phyloP scores from a whole-genome alignment of 2,113 vertebrate species.

The Mustelus asterias region DNA sequence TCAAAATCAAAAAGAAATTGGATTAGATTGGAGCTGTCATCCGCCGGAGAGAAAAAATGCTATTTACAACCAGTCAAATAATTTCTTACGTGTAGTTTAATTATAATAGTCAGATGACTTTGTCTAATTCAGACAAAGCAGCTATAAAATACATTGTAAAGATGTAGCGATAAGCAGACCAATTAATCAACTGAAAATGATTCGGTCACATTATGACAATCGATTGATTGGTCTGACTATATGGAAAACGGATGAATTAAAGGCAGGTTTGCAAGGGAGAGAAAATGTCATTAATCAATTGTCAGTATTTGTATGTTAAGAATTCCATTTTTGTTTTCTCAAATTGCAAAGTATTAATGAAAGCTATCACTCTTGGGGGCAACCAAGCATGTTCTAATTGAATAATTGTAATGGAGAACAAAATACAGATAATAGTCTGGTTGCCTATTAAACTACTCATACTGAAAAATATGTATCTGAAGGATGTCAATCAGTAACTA shows the following conservation, averaged over 20 bases:
- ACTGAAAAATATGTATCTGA: background rate
- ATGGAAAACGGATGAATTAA: background rate
- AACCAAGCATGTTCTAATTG: background rate
- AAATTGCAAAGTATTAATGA: background rate
- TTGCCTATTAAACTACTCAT: background rate
- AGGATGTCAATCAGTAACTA: background rate
- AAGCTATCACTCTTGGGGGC: background rate
- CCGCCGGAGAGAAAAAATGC: background rate
- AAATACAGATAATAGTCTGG: background rate
- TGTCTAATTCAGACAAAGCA: conserved; percentile 21
- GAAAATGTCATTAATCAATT: background rate
- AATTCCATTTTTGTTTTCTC: background rate
- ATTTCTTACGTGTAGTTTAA: conserved; percentile 3
- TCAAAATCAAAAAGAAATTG: background rate
- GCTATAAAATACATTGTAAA: background rate
- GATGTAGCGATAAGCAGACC: background rate
- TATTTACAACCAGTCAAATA: background rate
- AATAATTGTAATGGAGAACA: conserved; percentile 13
- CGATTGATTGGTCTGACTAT: background rate
- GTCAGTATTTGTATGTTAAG: background rate
- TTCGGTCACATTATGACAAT: background rate
- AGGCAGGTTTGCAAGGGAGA: background rate
- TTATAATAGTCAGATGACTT: conserved; percentile 16
- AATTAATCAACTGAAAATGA: conserved; percentile 1
- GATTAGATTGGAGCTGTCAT: background rate